These are phyloP conservation scores for Spilarctia lutea DNA, from an alignment of 2,888 invertebrate species.

Conservation along the genomic window DNA sequence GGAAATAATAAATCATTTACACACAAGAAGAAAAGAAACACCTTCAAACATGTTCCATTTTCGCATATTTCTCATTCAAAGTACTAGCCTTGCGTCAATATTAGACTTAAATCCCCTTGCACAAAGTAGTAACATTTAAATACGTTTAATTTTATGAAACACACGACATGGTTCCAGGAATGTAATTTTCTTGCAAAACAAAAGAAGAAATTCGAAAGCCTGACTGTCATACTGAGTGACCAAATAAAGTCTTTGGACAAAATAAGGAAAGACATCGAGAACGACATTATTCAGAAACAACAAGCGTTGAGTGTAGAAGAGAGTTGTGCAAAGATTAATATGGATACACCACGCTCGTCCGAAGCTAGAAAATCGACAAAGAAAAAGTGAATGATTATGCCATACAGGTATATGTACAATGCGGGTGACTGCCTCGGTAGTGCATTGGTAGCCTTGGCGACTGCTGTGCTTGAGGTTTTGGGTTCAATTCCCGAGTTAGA, in stretches of 20 bases:
- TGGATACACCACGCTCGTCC: background rate
- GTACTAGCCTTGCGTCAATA: background rate
- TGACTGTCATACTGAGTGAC: conserved; percentile 63
- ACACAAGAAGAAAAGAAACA: too few relatives aligned
- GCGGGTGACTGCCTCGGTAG: too few relatives aligned
- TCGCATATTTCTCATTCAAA: background rate
- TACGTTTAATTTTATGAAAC: background rate
- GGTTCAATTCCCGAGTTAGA: too few relatives aligned
- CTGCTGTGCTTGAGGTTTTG: too few relatives aligned
- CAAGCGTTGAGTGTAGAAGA: conserved; percentile 71
- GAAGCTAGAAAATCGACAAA: conserved; percentile 58
- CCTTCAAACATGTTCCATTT: background rate
- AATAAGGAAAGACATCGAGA: conserved; percentile 66
- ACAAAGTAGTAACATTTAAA: background rate
- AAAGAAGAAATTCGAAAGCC: conserved; percentile 69
- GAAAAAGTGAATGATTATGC: conserved; percentile 52
- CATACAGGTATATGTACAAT: too few relatives aligned
- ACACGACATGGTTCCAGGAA: conserved; percentile 61
- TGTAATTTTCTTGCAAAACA: conserved; percentile 69
- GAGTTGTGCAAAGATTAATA: conserved; percentile 55
- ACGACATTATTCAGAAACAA: conserved; percentile 68
- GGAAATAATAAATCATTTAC: background rate
- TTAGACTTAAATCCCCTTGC: background rate
- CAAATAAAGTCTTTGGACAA: conserved; percentile 60
- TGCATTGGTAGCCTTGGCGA: too few relatives aligned